Conservation (phyloP, 37 sponge, comb jelly and placozoan genomes). For the Cliona cf. orientalis region DNA sequence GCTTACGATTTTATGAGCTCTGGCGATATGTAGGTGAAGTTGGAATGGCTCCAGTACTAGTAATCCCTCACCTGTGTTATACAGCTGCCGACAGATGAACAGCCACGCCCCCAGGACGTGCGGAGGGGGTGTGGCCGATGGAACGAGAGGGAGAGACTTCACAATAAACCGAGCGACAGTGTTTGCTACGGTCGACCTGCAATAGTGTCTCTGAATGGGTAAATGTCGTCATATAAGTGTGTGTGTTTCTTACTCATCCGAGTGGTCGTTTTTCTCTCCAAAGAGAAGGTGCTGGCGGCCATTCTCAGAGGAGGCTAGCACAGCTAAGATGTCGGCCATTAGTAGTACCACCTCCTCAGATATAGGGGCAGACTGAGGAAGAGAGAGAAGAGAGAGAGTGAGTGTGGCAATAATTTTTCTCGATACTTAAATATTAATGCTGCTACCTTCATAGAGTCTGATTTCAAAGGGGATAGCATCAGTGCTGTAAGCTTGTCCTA, state of each 20-base stretch:
- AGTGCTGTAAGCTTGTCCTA: no score
- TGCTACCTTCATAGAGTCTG: no score
- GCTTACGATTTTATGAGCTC: conserved; percentile 47
- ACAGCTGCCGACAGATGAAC: conserved; percentile 83
- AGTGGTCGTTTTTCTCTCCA: conserved; percentile 30
- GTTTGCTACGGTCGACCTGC: no score
- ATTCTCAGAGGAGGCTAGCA: conserved; percentile 63
- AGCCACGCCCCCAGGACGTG: conserved; percentile 60
- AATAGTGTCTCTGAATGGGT: no score
- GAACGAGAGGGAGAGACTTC: neutral
- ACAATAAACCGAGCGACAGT: no score
- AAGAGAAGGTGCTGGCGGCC: conserved; percentile 44
- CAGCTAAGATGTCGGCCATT: conserved; percentile 68
- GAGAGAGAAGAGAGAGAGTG: no score
- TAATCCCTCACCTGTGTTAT: conserved; percentile 83
- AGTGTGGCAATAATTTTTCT: no score
- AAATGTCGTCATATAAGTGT: no score
- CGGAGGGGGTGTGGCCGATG: neutral
- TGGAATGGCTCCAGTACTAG: conserved; percentile 50
- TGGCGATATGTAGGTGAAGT: conserved; percentile 73
- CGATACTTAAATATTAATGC: no score
- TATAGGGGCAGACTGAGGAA: conserved; percentile 10
- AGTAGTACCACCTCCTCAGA: conserved; percentile 51
- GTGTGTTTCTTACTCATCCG: no score
- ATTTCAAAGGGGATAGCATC: no score